phyloP scores from a whole-genome alignment of 2,113 vertebrate species.

The Jaculus jaculus region DNA sequence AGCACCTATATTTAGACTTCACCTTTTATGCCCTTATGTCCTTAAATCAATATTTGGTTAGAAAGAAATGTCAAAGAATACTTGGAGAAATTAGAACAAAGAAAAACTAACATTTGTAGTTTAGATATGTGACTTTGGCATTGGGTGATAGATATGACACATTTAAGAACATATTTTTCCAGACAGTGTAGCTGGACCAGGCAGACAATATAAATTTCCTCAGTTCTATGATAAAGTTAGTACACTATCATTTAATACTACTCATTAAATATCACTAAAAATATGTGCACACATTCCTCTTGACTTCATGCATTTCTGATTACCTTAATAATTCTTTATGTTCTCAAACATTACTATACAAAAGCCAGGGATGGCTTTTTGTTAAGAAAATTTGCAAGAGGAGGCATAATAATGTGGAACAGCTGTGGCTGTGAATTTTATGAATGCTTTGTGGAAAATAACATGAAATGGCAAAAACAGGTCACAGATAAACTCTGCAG shows the following conservation, averaged over 20 bases:
- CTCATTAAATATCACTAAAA: slow-evolving; percentile 55
- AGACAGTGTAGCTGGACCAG: slow-evolving; percentile 56
- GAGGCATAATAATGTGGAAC: slow-evolving; percentile 66
- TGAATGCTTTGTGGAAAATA: slow-evolving; percentile 80
- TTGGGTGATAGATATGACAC: slow-evolving; percentile 20
- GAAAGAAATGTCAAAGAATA: slow-evolving; percentile 29
- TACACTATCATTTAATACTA: slow-evolving; percentile 56
- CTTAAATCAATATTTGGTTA: slow-evolving; percentile 47
- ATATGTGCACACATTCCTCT: slow-evolving; percentile 15
- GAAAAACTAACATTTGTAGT: slow-evolving; percentile 46
- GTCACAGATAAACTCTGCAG: slow-evolving; percentile 64
- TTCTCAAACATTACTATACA: not conserved
- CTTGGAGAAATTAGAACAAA: slow-evolving; percentile 31
- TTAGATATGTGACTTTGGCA: slow-evolving; percentile 33
- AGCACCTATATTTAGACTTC: slow-evolving; percentile 38
- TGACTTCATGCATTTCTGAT: not conserved
- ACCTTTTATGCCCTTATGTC: slow-evolving; percentile 30
- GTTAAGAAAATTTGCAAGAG: slow-evolving; percentile 68
- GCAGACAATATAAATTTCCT: slow-evolving; percentile 60
- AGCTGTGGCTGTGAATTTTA: slow-evolving; percentile 75
- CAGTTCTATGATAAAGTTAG: slow-evolving; percentile 47
- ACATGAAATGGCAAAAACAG: slow-evolving; percentile 76
- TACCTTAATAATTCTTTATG: slow-evolving; percentile 35
- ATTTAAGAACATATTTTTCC: slow-evolving; percentile 65
- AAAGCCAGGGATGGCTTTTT: slow-evolving; percentile 60